Conservation (phyloP, 64 coral and sea anemone species). For the Actinia equina region DNA sequence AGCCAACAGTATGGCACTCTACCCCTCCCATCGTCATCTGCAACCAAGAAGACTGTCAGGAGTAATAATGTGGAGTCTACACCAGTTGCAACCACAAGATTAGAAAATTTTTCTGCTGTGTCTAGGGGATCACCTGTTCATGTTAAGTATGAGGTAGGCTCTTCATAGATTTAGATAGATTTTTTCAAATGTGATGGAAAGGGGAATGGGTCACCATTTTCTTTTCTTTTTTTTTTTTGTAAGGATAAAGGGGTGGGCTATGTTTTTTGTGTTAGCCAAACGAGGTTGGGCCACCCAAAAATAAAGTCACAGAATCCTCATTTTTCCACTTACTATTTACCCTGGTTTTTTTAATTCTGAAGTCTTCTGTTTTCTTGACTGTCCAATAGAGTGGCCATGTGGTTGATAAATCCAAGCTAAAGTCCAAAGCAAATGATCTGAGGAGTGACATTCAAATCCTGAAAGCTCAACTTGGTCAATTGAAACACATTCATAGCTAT, state of each 20-base stretch:
- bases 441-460: constrained; percentile 54
- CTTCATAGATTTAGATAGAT: neutral
- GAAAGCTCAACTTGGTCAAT: constrained; percentile 57
- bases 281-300: no score
- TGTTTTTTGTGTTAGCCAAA: no score
- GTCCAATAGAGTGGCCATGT: constrained; percentile 4
- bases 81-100: neutral
- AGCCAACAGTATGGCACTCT: constrained; percentile 73
- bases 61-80: neutral
- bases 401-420: constrained; percentile 22
- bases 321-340: no score
- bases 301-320: no score
- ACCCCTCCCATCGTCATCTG: constrained; percentile 34
- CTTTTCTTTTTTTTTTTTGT: no score
- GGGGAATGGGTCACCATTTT: no score
- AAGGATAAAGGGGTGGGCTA: no score
- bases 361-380: neutral
- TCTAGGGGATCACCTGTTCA: constrained; percentile 42
- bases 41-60: constrained; percentile 36
- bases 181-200: no score
- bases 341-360: neutral
- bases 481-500: constrained; percentile 73
- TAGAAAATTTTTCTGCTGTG: neutral
- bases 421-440: constrained; percentile 37
- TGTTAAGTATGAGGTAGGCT: constrained; percentile 66